Evolutionary conservation across 2,113 vertebrate genomes (phyloP), one percentile per base, ranked within the genome.

Genomic region (Muscicapa adusta): DNA sequence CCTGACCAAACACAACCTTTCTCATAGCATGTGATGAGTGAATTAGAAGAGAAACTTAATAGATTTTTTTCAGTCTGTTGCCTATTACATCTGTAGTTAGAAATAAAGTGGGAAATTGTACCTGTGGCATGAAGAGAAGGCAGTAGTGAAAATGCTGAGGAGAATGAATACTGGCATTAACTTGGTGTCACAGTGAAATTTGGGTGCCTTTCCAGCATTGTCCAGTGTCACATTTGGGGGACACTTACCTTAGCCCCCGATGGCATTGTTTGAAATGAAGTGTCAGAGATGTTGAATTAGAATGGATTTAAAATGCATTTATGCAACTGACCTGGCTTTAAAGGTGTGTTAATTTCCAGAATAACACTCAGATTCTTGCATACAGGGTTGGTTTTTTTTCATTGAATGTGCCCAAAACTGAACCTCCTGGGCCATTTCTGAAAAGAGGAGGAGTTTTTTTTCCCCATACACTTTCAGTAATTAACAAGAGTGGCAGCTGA

Each of bases 221-320:
- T 12, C 26, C 28, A 12, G 36, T 50, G 50, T 62, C 67, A 40
- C 31, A 6, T 9, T 2, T 8, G 33, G 50, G 20, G 28, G 19
- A 5, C 2, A 4, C 31, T 48, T 25, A 5, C 18, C 22, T 36
- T 8, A 9, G 5, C 3, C 67, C 7, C 34, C 0, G 1, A 2
- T 1, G 8, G 9, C 14, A 5, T 24, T 54, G 20, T 6, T 73
- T 40, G 56, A 42, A 86, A 50, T 58, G 25, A 54, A 45, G 36
- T 9, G 7, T 31, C 19, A 33, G 53, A 85, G 60, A 38, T 50
- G 38, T 18, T 75, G 26, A 24, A 67, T 43, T 38, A 36, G 40
- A 68, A 22, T 18, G 24, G 25, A 56, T n/a, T n/a, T n/a, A n/a
- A n/a, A n/a, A n/a, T 84, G 54, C 2, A 25, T 75, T 72, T 66